phyloP scores from a whole-genome alignment of 2,888 invertebrate species.

The Spodoptera picta region DNA sequence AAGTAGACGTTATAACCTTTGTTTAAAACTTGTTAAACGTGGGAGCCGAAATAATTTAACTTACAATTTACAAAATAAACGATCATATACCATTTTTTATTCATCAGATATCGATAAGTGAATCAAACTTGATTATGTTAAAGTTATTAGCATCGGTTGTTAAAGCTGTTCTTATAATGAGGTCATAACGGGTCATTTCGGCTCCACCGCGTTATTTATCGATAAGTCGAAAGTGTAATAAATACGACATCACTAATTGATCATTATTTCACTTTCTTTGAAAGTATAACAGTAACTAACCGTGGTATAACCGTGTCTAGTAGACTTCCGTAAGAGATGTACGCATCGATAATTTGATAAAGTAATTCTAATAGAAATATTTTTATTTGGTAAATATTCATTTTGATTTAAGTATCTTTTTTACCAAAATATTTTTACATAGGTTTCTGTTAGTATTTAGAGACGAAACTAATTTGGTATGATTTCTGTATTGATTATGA shows the following conservation, averaged over 20 bases:
- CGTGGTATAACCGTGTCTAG: conserved; percentile 6
- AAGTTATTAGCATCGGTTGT: not conserved
- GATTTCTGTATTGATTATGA: conserved; percentile 5
- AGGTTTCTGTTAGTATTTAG: not conserved
- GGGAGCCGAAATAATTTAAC: not conserved
- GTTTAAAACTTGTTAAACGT: conserved; percentile 6
- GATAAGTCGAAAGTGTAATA: conserved; percentile 32
- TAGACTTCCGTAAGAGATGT: conserved; percentile 1
- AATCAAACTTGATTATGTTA: conserved; percentile 14
- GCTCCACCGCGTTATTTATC: conserved; percentile 14
- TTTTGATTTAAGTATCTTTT: conserved; percentile 14
- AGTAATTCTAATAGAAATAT: conserved; percentile 41
- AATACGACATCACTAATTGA: conserved; percentile 32
- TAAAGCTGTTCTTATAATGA: not conserved
- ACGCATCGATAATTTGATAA: conserved; percentile 4
- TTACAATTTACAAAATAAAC: too few relatives aligned
- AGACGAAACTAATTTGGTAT: conserved; percentile 10
- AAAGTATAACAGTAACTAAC: conserved; percentile 19
- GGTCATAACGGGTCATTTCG: conserved; percentile 12
- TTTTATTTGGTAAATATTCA: conserved; percentile 50
- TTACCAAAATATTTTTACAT: not conserved
- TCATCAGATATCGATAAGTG: not conserved
- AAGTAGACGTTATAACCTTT: conserved; percentile 28
- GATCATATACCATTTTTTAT: not conserved
- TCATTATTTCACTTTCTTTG: conserved; percentile 37